These are phyloP conservation scores for Burhinus oedicnemus DNA, from an alignment of 2,113 vertebrate genomes.

Conservation along the genomic window DNA sequence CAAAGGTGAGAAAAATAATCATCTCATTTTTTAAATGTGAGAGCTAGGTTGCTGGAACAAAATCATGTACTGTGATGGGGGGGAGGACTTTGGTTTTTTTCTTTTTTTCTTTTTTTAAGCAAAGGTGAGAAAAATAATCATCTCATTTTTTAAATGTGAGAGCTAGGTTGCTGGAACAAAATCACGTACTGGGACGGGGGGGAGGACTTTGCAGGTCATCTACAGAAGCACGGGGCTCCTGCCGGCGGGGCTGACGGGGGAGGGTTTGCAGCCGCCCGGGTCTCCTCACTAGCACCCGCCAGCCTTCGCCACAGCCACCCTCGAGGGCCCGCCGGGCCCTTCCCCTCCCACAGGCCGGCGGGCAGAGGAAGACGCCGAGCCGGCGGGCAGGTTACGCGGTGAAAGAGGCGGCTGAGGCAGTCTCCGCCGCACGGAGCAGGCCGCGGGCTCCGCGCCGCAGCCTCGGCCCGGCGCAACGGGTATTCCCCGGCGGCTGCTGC, in stretches of 20 bases:
- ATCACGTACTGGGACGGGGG: rapidly evolving
- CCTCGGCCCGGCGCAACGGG: neutral
- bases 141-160: neutral
- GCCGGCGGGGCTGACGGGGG: neutral
- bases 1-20: neutral
- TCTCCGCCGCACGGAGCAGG: neutral
- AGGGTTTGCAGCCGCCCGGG: neutral
- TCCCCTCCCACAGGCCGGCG: neutral
- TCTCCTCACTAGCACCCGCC: rapidly evolving
- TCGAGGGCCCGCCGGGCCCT: neutral
- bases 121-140: neutral
- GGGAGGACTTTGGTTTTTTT: too few relatives aligned
- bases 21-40: neutral
- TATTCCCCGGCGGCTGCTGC: neutral
- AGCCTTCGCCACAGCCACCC: neutral
- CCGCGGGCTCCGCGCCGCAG: neutral
- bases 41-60: too few relatives aligned
- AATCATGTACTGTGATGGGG: rapidly evolving
- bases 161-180: neutral
- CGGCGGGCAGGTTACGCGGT: neutral
- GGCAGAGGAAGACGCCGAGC: neutral
- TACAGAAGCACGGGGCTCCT: neutral
- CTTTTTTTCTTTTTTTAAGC: neutral
- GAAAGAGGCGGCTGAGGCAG: neutral
- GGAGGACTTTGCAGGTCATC: rapidly evolving